Evolutionary conservation across 2,888 invertebrate genomes (phyloP), one percentile per base, ranked within the genome.

Genomic region (Silvanus unidentatus): DNA sequence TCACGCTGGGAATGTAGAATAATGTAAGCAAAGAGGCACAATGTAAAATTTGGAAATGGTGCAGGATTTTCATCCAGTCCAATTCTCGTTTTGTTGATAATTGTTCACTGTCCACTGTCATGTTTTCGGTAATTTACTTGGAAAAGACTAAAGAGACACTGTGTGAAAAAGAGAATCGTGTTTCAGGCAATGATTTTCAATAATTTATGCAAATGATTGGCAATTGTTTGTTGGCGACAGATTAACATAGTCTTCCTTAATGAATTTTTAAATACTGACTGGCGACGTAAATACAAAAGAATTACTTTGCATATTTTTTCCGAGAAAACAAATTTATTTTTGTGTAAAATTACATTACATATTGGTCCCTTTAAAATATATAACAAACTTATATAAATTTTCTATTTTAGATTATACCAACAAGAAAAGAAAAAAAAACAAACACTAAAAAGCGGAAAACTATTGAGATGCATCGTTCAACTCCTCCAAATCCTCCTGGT

Each of bases 401-500:
- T n/a, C n/a, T n/a, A n/a, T n/a, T n/a, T n/a, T n/a, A n/a, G n/a
- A n/a, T n/a, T n/a, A n/a, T n/a, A n/a, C n/a, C n/a, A n/a, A n/a
- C 8, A 32, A 32, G 11, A 5, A 32, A 32, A 32, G n/a, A 5
- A 32, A 32, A 12, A 5, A 32, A 32, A 32, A 32, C 10, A 32
- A n/a, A 32, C 5, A 32, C 32, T 32, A 32, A 32, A 32, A n/a
- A n/a, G n/a, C 11, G 35, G 6, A 35, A 35, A 9, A 35, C 35
- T 35, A 12, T 9, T 11, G 9, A 6, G 6, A 12, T n/a, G n/a
- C n/a, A n/a, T 65, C 63, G 36, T 74, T 72, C 47, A 82, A 58
- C 51, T 81, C 81, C 9, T 66, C 61, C 15, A 73, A 61, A 61
- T 82, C 81, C 47, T 80, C 80, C 11, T 64, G 51, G 1, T 73